Conservation (phyloP, 2,888 invertebrate species). For the Euspilapteryx auroguttella region DNA sequence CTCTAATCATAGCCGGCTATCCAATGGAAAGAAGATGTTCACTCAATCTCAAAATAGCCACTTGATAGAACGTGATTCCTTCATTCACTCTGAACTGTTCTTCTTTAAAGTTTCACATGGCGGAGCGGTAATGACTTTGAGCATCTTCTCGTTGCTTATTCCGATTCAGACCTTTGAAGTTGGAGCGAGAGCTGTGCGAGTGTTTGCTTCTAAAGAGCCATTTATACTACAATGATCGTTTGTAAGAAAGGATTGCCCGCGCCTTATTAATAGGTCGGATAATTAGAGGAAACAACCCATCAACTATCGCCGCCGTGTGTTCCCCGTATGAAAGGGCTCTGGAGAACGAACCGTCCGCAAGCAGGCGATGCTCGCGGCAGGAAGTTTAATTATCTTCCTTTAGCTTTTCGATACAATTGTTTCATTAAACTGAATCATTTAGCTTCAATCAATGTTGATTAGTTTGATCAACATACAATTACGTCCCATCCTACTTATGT, state of each 20-base stretch:
- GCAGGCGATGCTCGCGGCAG: constrained; percentile 41
- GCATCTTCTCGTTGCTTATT: no score
- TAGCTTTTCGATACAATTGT: constrained; percentile 55
- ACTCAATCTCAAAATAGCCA: constrained; percentile 1
- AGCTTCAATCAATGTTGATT: constrained; percentile 42
- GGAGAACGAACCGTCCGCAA: constrained; percentile 16
- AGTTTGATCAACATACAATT: constrained; percentile 35
- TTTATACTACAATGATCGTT: constrained; percentile 34
- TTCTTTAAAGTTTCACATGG: no score
- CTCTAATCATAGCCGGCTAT: constrained; percentile 5
- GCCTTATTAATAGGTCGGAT: constrained; percentile 52
- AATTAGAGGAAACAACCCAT: constrained; percentile 57
- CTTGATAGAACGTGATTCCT: not conserved
- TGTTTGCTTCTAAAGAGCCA: no score
- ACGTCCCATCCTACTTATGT: constrained; percentile 11
- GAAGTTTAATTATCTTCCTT: constrained; percentile 59
- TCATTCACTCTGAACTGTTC: no score
- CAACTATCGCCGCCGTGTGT: no score
- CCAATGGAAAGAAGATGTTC: constrained; percentile 1
- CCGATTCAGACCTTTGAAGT: no score
- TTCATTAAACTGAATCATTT: constrained; percentile 50
- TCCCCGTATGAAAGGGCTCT: constrained; percentile 12
- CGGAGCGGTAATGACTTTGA: no score
- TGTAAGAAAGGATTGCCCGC: constrained; percentile 16
- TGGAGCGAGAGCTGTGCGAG: no score